Conservation (phyloP, 2,888 invertebrate species). For the Spodoptera littoralis region DNA sequence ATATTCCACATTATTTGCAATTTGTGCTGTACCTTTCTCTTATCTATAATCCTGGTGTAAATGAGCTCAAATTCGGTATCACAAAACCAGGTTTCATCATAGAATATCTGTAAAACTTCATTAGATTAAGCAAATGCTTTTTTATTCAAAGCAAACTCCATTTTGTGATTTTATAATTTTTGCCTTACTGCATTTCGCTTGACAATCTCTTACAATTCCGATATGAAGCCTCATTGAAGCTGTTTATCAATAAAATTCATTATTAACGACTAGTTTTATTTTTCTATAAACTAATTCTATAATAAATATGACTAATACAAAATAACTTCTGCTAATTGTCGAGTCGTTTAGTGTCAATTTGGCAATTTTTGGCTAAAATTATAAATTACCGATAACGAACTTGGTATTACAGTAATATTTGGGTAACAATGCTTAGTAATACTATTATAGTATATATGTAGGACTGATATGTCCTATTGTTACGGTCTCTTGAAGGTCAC, state of each 20-base stretch:
- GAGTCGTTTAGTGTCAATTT: constrained; percentile 76
- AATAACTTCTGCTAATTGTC: constrained; percentile 70
- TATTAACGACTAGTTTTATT: constrained; percentile 73
- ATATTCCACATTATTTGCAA: constrained; percentile 21
- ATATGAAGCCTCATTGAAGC: constrained; percentile 75
- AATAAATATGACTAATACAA: constrained; percentile 71
- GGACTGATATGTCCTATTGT: constrained; percentile 1
- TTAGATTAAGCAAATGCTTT: constrained; percentile 23
- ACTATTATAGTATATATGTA: constrained; percentile 1
- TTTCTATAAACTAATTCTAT: constrained; percentile 67
- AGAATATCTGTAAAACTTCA: constrained; percentile 24
- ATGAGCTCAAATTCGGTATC: constrained; percentile 38
- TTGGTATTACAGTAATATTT: constrained; percentile 24
- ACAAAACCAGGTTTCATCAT: constrained; percentile 17
- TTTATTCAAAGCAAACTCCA: constrained; percentile 20
- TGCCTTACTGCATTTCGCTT: constrained; percentile 16
- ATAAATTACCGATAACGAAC: constrained; percentile 66
- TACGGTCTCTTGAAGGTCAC: constrained; percentile 1
- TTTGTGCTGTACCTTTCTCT: constrained; percentile 38
- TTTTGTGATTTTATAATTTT: constrained; percentile 20
- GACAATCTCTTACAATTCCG: constrained; percentile 50
- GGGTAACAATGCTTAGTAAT: constrained; percentile 6
- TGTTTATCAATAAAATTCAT: constrained; percentile 58
- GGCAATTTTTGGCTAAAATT: constrained; percentile 86
- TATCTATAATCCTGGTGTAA: constrained; percentile 13